A percentile compares a stretch with the other conserved stretches of the same genome.
phyloP scores from a whole-genome alignment of 2,113 vertebrate species.

The Uria aalge region DNA sequence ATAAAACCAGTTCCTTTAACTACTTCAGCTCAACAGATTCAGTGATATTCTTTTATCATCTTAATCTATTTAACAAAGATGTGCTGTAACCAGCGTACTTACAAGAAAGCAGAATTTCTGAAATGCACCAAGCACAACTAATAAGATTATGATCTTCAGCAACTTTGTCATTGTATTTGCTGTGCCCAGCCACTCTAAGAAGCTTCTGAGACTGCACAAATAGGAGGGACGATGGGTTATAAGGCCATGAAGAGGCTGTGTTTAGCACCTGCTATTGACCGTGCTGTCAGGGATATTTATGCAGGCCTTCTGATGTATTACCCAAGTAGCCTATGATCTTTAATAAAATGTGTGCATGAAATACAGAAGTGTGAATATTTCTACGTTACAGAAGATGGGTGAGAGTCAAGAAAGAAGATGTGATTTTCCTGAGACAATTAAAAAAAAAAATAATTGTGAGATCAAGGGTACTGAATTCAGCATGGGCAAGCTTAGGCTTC shows the following conservation, averaged over 20 bases:
- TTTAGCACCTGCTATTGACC: background rate
- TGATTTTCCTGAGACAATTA: background rate
- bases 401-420: background rate
- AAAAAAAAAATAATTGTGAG: background rate
- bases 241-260: background rate
- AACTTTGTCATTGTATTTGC: background rate
- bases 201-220: background rate
- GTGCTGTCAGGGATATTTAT: background rate
- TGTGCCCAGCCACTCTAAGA: background rate
- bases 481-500: background rate
- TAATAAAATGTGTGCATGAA: background rate
- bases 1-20: background rate
- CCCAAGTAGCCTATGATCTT: background rate
- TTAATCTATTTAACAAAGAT: background rate
- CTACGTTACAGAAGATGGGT: background rate
- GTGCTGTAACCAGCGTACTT: background rate
- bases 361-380: background rate
- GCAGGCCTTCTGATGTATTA: background rate
- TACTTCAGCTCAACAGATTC: background rate
- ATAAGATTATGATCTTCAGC: background rate
- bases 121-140: background rate
- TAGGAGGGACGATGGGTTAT: background rate
- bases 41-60: background rate
- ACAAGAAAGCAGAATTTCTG: background rate
- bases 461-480: background rate